Conservation (phyloP, 2,113 vertebrate species). For the Bungarus multicinctus region DNA sequence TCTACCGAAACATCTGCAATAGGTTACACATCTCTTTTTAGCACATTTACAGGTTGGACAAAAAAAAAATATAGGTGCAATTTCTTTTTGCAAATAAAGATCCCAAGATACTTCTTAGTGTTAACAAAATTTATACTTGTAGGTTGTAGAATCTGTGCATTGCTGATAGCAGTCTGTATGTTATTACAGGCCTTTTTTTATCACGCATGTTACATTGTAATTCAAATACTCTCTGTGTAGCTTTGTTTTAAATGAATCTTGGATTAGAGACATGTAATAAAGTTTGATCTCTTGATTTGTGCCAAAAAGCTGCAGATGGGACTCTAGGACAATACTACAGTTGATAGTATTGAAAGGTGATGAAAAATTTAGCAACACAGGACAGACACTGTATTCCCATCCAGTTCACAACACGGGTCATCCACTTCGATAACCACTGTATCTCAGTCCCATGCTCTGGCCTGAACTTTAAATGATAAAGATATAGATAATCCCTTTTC, state of each 20-base stretch:
- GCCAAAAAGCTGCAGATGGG: not conserved
- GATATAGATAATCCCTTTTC: too few species aligned
- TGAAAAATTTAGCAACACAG: not conserved
- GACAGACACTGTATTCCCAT: not conserved
- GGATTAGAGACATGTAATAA: not conserved
- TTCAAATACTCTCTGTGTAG: not conserved
- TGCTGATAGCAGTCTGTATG: not conserved
- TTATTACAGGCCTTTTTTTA: not conserved
- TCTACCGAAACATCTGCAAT: not conserved
- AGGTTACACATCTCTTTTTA: not conserved
- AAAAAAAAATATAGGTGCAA: not conserved
- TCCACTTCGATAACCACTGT: too few species aligned
- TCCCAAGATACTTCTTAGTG: not conserved
- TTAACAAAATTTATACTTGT: not conserved
- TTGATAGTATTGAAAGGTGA: not conserved
- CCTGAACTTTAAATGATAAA: too few species aligned
- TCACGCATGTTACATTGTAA: not conserved
- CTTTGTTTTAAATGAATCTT: not conserved
- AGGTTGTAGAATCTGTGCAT: not conserved
- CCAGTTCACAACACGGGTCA: not conserved
- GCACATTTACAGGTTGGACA: not conserved
- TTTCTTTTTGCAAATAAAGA: not conserved
- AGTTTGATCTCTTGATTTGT: not conserved
- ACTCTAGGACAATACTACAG: not conserved
- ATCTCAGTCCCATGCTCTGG: too few species aligned